Evolutionary conservation across 2,797 vertebrate genomes (phyloP), one percentile per base, ranked within the genome.

Genomic region (Bradypus variegatus): DNA sequence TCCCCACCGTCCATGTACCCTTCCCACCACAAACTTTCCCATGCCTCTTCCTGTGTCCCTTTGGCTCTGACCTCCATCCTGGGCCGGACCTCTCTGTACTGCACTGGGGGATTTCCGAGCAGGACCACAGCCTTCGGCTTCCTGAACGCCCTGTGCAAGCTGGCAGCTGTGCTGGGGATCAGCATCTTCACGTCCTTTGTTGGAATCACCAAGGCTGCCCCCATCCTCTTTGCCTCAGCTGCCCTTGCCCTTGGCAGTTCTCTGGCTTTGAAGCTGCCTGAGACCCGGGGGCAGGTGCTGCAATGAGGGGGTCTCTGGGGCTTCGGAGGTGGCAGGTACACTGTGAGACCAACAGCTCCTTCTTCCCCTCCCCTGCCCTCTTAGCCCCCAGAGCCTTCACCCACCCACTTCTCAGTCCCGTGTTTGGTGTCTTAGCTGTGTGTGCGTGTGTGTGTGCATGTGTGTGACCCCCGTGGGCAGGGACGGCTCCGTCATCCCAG

Each of bases 181-280:
- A 99, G 98, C 97, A 99, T 99, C 98, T 99, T 99, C 97, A 99
- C 98, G 0, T 99, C 99, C 16, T 99, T 99, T 18, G 99, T 99
- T n/a, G 99, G 99, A 6, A 98, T 99, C 97, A 99, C 99, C 96
- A 99, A 99, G 97, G 98, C 99, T 0, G 98, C 99, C 92, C 99
- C 99, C 96, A 99, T 99, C 97, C 97, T 99, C 53, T 98, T 99
- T 10, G 99, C 99, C 70, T 99, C 99, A 0, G 98, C 98, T 0
- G 99, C 99, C 0, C 97, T 99, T 93, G 99, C 98, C 0, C 97
- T 97, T 0, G 99, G 99, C 96, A 99, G 99, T 95, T 99, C 98
- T 95, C 96, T 99, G 96, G 99, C 99, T 62, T 97, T 99, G 88
- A 99, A 99, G 97, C 97, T 99, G 84, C 99, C 99, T 0, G 99